phyloP scores from a whole-genome alignment of 2,797 vertebrate genomes.

The Apogon hyalosoma region DNA sequence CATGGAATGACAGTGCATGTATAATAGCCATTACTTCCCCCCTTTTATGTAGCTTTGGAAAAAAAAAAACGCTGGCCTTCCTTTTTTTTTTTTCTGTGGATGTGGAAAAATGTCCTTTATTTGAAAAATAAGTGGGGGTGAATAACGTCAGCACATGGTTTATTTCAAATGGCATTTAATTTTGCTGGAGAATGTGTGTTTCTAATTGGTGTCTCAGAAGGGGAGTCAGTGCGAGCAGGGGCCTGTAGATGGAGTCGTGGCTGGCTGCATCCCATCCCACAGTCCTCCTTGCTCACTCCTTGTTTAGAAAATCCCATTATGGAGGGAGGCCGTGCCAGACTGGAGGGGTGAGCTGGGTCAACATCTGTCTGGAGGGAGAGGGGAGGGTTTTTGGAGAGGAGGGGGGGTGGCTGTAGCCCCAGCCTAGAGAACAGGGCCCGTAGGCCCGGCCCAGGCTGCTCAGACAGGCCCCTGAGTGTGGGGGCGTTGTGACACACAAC shows the following conservation, averaged over 20 bases:
- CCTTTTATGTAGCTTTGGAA: conserved; percentile 51
- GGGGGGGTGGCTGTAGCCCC: conserved; percentile 36
- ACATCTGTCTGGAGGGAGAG: conserved; percentile 81
- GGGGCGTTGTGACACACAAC: conserved; percentile 73
- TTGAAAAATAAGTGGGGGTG: conserved; percentile 67
- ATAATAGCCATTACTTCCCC: conserved; percentile 80
- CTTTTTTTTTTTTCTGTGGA: conserved; percentile 21
- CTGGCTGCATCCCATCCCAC: conserved; percentile 66
- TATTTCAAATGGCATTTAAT: conserved; percentile 75
- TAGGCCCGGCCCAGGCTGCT: conserved; percentile 62
- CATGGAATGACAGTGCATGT: conserved; percentile 88
- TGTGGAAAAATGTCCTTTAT: conserved; percentile 65
- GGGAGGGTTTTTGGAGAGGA: background rate
- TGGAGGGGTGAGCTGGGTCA: conserved; percentile 80
- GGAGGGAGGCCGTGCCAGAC: conserved; percentile 78
- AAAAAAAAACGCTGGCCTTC: conserved; percentile 14
- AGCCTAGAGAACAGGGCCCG: conserved; percentile 57
- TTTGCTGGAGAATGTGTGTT: conserved; percentile 59
- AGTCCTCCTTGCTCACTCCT: conserved; percentile 73
- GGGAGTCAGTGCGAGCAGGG: conserved; percentile 47
- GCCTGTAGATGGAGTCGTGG: conserved; percentile 74
- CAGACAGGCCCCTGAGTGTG: conserved; percentile 70
- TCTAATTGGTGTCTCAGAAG: conserved; percentile 67
- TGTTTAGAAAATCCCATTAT: conserved; percentile 84
- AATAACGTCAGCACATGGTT: conserved; percentile 70